Base-by-base conservation (phyloP, 2,888 invertebrate species). In the Sphaerophoria rueppellii region DNA sequence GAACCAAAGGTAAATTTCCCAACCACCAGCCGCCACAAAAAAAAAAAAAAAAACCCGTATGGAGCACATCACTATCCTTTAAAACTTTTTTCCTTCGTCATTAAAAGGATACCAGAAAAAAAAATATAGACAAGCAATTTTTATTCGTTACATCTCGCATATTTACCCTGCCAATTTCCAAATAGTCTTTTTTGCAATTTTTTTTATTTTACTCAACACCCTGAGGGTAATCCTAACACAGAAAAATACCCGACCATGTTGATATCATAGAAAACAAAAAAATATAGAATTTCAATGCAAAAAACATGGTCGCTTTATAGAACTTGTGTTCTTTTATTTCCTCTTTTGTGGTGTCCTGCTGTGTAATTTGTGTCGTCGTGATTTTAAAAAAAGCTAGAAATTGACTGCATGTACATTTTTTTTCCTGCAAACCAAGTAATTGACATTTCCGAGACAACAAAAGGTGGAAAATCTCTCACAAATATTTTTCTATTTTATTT, bases 381-480 rank as follows among this genome's bases (percentile, higher is more conserved):
- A 46, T 57, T 77, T 48, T 54, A 6, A 43, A 40, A 37, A 40
- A 54, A 73, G 70, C 24, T 24, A 24, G 24, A 24, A 24, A 24
- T 24, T 24, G 61, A 71, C 55, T 37, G 2, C 40, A 9, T 63
- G 3, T 50, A 63, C 63, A 65, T 43, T 46, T 32, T 32, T 32
- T 9, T 46, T 43, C 43, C 4, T 50, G 67, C 40, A 35, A 50
- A 54, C 37, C 35, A 69, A 72, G 43, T 77, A 80, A 85, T 85
- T 77, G 85, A 81, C 80, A 72, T 83, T 75, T 76, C 79, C 79
- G 67, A 69, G 50, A 43, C 7, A 57, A 81, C 76, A 80, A 85
- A 76, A 80, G 80, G 80, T 85, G 58, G 73, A 65, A 70, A 73
- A 58, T 70, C 52, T 77, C 75, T 54, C 71, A 60, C 63, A 58